Evolutionary conservation across 2,888 invertebrate species (phyloP), one percentile per base, ranked within the genome.

Genomic region (Pharmacophagus antenor): DNA sequence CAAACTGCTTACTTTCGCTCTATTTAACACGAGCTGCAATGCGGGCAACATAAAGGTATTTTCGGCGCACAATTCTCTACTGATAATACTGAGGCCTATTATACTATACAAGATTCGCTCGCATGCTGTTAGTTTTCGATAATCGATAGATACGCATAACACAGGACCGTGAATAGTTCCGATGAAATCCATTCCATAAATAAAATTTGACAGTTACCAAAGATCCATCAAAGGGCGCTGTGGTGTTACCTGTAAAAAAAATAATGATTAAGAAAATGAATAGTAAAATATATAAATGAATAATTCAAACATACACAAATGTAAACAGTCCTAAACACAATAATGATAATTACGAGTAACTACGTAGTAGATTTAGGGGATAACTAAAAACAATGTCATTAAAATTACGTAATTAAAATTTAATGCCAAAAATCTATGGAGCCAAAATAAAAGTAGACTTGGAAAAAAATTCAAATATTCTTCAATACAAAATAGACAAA

Each of bases 11-110:
- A 46, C 44, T 55, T 46, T 20, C 25, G 53, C 53, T 54, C 37
- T 25, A 51, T 51, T 53, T 53, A 47, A 25, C 31, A 21, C 21
- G 31, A 21, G 37, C 31, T 55, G 47, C 47, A 37, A 20, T 47
- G 55, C 55, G 47, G 46, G 18, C 20, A 46, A 27, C 21, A 21
- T 20, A 25, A 27, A 12, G 20, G 20, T n/a, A 46, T 18, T 27
- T 44, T 27, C n/a, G 31, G 10, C 17, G 53, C 23, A 44, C 5
- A 50, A 31, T 50, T n/a, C 22, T 20, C 44, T 44, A 44, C 20
- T 18, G 20, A 44, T 20, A 20, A 44, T 12, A 31, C 15, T 31
- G 15, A 3, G 15, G 31, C 31, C 15, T 31, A 12, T 31, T 12
- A 31, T 31, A 31, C 31, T 12, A 31, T 31, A 31, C 31, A 10